These are phyloP conservation scores for Rhagonycha fulva DNA, from an alignment of 2,888 invertebrate species.

Conservation along the genomic window DNA sequence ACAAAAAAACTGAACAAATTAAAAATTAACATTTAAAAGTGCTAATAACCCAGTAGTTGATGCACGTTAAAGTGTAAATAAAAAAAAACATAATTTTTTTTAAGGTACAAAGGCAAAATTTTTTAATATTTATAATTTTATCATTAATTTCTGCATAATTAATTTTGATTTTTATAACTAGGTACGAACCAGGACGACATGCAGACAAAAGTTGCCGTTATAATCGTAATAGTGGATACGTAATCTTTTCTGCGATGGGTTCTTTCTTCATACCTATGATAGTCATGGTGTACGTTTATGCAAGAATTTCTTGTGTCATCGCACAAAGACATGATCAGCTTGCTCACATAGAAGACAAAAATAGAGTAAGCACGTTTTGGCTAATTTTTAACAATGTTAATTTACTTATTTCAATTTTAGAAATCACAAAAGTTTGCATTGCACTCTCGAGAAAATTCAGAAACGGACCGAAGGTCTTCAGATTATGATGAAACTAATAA, in stretches of 20 bases:
- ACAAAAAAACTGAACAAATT: no score
- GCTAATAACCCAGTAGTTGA: no score
- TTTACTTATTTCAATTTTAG: slow-evolving; percentile 37
- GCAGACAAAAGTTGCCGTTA: slow-evolving; percentile 76
- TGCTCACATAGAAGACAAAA: slow-evolving; percentile 62
- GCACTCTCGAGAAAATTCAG: slow-evolving; percentile 52
- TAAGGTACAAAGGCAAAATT: no score
- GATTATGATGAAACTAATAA: slow-evolving; percentile 53
- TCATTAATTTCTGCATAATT: neutral
- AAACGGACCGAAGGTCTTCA: slow-evolving; percentile 52
- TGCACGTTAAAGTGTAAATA: no score
- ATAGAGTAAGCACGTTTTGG: slow-evolving; percentile 43
- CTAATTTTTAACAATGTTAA: neutral
- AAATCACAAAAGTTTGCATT: slow-evolving; percentile 50
- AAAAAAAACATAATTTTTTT: no score
- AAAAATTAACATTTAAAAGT: no score
- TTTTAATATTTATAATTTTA: no score
- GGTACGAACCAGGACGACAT: slow-evolving; percentile 75
- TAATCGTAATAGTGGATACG: slow-evolving; percentile 92
- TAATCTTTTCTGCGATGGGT: slow-evolving; percentile 93
- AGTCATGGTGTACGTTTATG: slow-evolving; percentile 94
- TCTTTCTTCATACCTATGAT: slow-evolving; percentile 95
- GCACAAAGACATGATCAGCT: slow-evolving; percentile 78
- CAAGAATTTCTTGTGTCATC: slow-evolving; percentile 83
- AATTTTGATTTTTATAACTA: slow-evolving; percentile 45